Percentiles rank a stretch among this genome's conserved stretches.
These are phyloP conservation scores for Dendropsophus ebraccatus DNA, from an alignment of 2,113 vertebrate species.

Conservation along the genomic window DNA sequence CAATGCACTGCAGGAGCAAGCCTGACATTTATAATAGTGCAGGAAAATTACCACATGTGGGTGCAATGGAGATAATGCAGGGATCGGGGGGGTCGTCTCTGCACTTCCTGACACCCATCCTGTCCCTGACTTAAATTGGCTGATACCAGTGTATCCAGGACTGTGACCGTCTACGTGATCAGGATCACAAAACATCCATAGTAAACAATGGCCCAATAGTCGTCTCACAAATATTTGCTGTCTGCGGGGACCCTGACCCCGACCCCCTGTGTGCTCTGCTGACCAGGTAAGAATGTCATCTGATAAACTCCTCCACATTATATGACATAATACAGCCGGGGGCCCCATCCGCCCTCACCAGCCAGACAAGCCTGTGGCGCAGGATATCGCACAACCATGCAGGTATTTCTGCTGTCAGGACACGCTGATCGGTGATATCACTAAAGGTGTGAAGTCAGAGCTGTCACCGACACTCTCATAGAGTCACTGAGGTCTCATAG, in stretches of 20 bases:
- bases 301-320: background rate
- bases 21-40: background rate
- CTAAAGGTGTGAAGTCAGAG: background rate
- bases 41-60: background rate
- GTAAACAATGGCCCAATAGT: constrained; percentile 27
- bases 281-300: background rate
- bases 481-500: too few relatives aligned
- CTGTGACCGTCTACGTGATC: background rate
- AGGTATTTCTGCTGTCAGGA: background rate
- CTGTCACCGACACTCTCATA: background rate
- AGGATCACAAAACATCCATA: background rate
- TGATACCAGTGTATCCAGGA: background rate
- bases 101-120: too few relatives aligned
- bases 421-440: background rate
- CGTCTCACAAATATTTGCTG: constrained; percentile 27
- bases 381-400: background rate
- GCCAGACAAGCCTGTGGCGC: background rate
- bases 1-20: background rate
- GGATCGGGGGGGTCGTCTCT: too few relatives aligned
- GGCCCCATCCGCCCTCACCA: background rate
- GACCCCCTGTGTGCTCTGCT: background rate
- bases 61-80: too few relatives aligned
- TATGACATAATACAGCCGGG: constrained; percentile 9
- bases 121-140: too few relatives aligned
- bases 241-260: background rate